phyloP scores from a whole-genome alignment of 2,797 vertebrate genomes.

The Sebastes minor region DNA sequence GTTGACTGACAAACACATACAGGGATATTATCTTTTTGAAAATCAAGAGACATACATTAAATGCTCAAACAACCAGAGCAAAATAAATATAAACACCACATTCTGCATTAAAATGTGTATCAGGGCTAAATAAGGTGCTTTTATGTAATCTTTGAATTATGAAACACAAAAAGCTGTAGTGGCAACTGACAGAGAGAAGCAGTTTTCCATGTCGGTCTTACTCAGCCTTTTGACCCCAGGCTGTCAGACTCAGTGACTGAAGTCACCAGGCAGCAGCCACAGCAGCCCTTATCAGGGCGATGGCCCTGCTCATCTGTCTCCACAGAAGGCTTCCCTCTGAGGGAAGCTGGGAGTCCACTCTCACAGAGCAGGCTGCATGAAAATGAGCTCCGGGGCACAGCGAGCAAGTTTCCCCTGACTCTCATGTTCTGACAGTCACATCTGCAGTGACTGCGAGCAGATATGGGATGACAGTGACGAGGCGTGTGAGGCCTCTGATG shows the following conservation, averaged over 20 bases:
- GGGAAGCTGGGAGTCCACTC: conserved; percentile 20
- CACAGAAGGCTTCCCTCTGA: conserved; percentile 43
- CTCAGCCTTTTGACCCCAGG: conserved; percentile 61
- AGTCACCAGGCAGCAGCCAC: conserved; percentile 49
- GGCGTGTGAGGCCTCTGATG: conserved; percentile 21
- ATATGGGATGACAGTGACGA: conserved; percentile 45
- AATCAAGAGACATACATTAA: not conserved
- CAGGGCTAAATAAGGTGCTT: conserved; percentile 1
- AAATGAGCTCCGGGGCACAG: conserved; percentile 42
- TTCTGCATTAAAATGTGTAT: not conserved
- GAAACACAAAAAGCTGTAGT: conserved; percentile 20
- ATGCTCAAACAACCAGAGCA: not conserved
- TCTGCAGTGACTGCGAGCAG: conserved; percentile 33
- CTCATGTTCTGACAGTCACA: conserved; percentile 44
- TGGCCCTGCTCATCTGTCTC: conserved; percentile 34
- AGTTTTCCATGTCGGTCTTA: conserved; percentile 49
- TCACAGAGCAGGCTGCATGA: conserved; percentile 33
- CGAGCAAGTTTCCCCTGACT: conserved; percentile 29
- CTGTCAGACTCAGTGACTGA: conserved; percentile 59
- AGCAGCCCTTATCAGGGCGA: conserved; percentile 40
- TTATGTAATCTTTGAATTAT: conserved; percentile 45
- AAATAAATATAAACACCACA: not conserved
- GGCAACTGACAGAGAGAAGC: conserved; percentile 34
- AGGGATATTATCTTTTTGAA: not conserved
- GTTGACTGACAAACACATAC: conserved; percentile 78